Evolutionary conservation across 2,888 invertebrate species (phyloP), one percentile per base, ranked within the genome.

Genomic region (Clivina fossor): DNA sequence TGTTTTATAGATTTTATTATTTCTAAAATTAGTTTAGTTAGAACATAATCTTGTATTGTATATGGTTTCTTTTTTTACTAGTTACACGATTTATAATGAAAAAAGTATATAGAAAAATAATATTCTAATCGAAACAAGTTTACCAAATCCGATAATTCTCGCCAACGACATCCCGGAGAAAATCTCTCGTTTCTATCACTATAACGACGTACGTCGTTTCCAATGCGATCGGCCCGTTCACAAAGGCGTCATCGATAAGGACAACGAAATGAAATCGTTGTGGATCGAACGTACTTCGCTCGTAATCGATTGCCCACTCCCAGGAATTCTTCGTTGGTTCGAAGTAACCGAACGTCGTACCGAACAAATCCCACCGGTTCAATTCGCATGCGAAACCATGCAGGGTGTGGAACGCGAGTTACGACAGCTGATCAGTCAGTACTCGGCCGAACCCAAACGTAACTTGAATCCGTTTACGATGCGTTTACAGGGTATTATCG

Each of bases 191-290:
- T 97, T 91, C 74, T 96, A 95, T 75, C 84, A 90, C 62, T 91
- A 90, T 65, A 93, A 93, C 71, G 91, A 92, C 67, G 93, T 97
- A 1, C 85, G 86, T 60, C 86, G 87, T 38, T 97, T 97, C 73
- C 87, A 91, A 32, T 92, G 90, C 68, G 95, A 96, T 69, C 80
- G 95, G 5, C 93, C 93, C 11, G 79, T 93, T 30, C 92, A 93
- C 68, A 90, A 92, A 68, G 94, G 92, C 9, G 86, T 88, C 40
- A 86, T 92, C 4, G 94, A 95, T 68, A 90, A 91, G 69, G 93
- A 93, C 61, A 96, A 96, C 71, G 96, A 97, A 76, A 94, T 94
- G 69, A 95, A 95, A n/a, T n/a, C n/a, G n/a, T 78, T 97, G 60
- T 96, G 96, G 95, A 88, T 96, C 63, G 96, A 97, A 74, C 80